Evolutionary conservation across 2,797 vertebrate genomes (phyloP).

Genomic region (Synanceia verrucosa): DNA sequence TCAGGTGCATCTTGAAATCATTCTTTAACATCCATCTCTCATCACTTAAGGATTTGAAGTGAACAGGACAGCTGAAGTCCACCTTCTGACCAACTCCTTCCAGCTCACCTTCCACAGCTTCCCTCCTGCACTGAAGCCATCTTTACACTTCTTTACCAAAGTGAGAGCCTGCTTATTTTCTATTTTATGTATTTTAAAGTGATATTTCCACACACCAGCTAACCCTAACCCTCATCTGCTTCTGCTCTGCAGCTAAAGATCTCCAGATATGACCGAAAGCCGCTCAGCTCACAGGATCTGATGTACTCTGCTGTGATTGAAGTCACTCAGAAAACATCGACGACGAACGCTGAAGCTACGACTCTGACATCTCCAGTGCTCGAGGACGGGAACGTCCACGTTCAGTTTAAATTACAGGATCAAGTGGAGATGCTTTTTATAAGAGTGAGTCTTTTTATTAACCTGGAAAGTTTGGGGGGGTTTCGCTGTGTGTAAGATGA

Average conservation of each 20-base stretch:
- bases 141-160: conserved; percentile 61
- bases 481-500: conserved; percentile 42
- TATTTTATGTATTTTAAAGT: background rate
- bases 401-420: conserved; percentile 61
- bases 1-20: background rate
- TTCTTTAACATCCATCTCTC: background rate
- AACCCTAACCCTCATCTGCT: background rate
- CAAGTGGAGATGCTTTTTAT: conserved; percentile 58
- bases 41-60: conserved; percentile 48
- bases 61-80: conserved; percentile 53
- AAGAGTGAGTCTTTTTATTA: conserved; percentile 49
- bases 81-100: conserved; percentile 22
- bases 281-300: conserved; percentile 47
- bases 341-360: background rate
- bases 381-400: conserved; percentile 61
- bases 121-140: conserved; percentile 61
- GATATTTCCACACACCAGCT: background rate
- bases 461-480: background rate
- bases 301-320: conserved; percentile 44
- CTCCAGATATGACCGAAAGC: conserved; percentile 59
- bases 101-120: conserved; percentile 60
- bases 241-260: conserved; percentile 62
- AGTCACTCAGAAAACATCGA: conserved; percentile 55
- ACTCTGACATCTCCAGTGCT: conserved; percentile 56
- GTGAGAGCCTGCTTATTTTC: conserved; percentile 42